phyloP scores from a whole-genome alignment of 2,888 invertebrate genomes.

The Euclidia mi region DNA sequence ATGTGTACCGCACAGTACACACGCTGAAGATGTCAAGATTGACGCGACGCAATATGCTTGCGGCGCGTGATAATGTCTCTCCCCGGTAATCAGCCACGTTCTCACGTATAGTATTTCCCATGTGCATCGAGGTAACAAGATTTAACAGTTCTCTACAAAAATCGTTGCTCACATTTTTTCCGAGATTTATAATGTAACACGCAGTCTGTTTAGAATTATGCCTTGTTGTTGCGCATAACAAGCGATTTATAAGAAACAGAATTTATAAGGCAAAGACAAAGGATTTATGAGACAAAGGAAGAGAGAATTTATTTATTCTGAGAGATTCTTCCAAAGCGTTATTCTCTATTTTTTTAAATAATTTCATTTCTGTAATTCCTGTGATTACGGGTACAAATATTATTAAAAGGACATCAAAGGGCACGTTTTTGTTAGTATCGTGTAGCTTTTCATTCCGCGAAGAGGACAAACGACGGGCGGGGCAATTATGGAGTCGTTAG shows the following conservation, averaged over 20 bases:
- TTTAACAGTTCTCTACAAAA: conserved; percentile 61
- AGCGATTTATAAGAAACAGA: conserved; percentile 56
- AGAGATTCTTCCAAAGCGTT: conserved; percentile 37
- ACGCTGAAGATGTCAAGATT: conserved; percentile 39
- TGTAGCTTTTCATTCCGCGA: conserved; percentile 34
- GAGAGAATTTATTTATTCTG: conserved; percentile 52
- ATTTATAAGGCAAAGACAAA: conserved; percentile 56
- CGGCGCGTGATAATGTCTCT: conserved; percentile 65
- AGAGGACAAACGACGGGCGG: conserved; percentile 52
- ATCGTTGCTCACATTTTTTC: conserved; percentile 34
- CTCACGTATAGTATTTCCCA: conserved; percentile 74
- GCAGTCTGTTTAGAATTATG: conserved; percentile 49
- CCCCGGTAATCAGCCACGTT: conserved; percentile 70
- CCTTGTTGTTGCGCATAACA: conserved; percentile 56
- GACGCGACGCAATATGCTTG: conserved; percentile 55
- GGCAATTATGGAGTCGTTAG: conserved; percentile 61
- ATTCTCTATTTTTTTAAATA: conserved; percentile 41
- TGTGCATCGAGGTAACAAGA: conserved; percentile 65
- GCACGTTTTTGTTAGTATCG: conserved; percentile 33
- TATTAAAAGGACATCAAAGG: conserved; percentile 45
- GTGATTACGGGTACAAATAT: conserved; percentile 51
- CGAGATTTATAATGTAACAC: conserved; percentile 36
- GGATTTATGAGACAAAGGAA: conserved; percentile 59
- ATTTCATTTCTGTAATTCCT: conserved; percentile 47
- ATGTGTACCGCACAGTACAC: conserved; percentile 24